These are phyloP conservation scores for Stenopsyche tienmushanensis DNA, from an alignment of 1,140 invertebrate species.

Conservation along the genomic window DNA sequence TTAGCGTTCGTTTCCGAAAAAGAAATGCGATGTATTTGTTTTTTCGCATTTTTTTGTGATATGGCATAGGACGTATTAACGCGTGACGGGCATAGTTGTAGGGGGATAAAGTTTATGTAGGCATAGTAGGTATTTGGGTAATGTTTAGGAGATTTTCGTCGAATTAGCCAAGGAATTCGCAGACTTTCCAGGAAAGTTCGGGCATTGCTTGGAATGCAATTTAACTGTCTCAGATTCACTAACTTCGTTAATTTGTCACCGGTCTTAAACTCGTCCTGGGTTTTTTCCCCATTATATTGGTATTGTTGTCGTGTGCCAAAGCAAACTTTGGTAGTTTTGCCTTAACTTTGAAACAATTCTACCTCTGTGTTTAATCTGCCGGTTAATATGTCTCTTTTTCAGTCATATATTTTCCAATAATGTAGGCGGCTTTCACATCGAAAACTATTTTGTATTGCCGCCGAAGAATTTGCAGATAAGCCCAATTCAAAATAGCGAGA, in stretches of 20 bases:
- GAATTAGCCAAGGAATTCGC: slow-evolving; percentile 40
- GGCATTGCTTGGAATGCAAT: slow-evolving; percentile 41
- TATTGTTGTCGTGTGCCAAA: neutral
- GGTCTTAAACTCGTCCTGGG: slow-evolving; percentile 31
- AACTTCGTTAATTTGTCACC: slow-evolving; percentile 43
- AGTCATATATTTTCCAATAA: neutral
- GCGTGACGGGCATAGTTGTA: too few species aligned
- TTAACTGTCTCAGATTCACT: slow-evolving; percentile 41
- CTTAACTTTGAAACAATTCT: slow-evolving; percentile 4
- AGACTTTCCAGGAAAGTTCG: slow-evolving; percentile 35
- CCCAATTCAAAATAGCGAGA: too few species aligned
- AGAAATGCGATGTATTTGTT: too few species aligned
- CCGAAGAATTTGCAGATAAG: too few species aligned
- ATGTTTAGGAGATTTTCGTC: slow-evolving; percentile 41
- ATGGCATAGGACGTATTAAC: too few species aligned
- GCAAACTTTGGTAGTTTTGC: slow-evolving; percentile 12
- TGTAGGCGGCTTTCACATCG: too few species aligned
- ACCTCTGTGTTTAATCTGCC: neutral
- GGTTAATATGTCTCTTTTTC: neutral
- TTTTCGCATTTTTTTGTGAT: too few species aligned
- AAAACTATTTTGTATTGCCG: too few species aligned
- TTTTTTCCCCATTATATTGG: neutral
- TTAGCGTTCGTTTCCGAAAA: too few species aligned
- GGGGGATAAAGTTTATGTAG: too few species aligned
- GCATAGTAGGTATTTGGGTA: slow-evolving; percentile 32